Percentiles rank a stretch among this genome's conserved stretches.
Evolutionary conservation across 2,113 vertebrate species (phyloP).

Genomic region (Cyprinodon brontotheroides): DNA sequence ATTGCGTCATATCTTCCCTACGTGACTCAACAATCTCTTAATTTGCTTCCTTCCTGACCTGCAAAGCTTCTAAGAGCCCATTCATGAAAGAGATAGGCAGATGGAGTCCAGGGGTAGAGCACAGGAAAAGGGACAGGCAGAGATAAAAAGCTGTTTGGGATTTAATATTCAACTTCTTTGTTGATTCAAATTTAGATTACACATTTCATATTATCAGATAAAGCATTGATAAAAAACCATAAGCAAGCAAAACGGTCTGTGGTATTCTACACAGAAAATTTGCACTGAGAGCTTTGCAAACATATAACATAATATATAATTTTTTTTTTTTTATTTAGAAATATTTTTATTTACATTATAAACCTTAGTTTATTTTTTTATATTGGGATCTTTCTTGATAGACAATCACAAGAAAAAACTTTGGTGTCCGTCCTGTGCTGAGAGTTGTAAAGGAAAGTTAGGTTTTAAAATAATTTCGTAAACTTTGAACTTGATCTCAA

Average conservation of each 20-base stretch:
- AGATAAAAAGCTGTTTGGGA: constrained; percentile 43
- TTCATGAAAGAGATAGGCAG: constrained; percentile 32
- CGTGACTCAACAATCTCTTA: constrained; percentile 46
- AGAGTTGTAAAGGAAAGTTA: no score
- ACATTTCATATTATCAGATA: not conserved
- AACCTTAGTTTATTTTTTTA: not conserved
- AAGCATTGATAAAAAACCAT: not conserved
- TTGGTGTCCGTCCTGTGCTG: no score
- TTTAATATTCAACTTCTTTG: constrained; percentile 27
- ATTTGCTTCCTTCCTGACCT: constrained; percentile 65
- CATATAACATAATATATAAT: not conserved
- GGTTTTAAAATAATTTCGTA: no score
- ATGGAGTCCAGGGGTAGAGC: constrained; percentile 47
- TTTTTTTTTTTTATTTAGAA: no score
- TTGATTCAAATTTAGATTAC: constrained; percentile 8
- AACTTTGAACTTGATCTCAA: no score
- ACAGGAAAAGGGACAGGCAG: constrained; percentile 60
- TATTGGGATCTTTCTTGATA: not conserved
- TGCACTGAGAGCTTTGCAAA: not conserved
- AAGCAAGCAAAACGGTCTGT: constrained; percentile 7
- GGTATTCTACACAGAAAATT: constrained; percentile 4
- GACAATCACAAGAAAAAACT: no score
- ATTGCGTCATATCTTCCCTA: constrained; percentile 45
- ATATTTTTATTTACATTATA: not conserved
- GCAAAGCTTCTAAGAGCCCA: constrained; percentile 48